Base-by-base conservation (phyloP, 2,888 invertebrate genomes). In the Trisateles emortualis region DNA sequence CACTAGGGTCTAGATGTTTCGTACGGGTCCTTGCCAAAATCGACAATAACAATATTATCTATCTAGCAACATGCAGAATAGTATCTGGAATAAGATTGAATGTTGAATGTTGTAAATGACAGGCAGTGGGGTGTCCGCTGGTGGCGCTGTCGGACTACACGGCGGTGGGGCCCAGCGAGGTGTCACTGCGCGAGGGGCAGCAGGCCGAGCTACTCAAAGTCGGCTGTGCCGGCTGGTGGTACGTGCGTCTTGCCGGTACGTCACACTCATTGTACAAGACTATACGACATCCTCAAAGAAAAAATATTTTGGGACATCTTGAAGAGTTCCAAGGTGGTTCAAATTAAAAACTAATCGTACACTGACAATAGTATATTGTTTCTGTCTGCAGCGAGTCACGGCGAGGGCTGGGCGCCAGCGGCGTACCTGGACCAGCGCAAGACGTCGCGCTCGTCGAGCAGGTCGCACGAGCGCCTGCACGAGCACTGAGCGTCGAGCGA, bases 151-250 rank as follows among this genome's bases (percentile, higher is more conserved):
- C 98, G 60, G 98, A 98, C 94, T 98, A 98, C 94, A 96, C 96
- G 84, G 97, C 98, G 59, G 95, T 97, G 88, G 98, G 98, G 71
- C 96, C 96, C 71, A 97, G 97, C 67, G 98, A 98, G 92, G 96
- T 98, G 67, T 96, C 97, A 64, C 95, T 98, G 93, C 95, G 95
- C 56, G 98, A 98, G 92, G 98, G 98, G 16, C 98, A 98, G 90
- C 94, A 95, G 74, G 96, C 98, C 70, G 97, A 98, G 84, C 94
- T 98, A 70, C 94, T 98, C 70, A 98, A 98, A 90, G 96, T 98
- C 72, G 98, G 98, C 83, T 97, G 97, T 91, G 98, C 98, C 70
- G 98, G 98, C 70, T 98, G 98, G 98, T 98, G 98, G 98, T 98
- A 97, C 93, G 97, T 98, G 81, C 96, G 96, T 78, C 94, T 97